Percentiles rank a stretch among this genome's conserved stretches.
phyloP scores from a whole-genome alignment of 2,113 vertebrate genomes.

The Balaeniceps rex region DNA sequence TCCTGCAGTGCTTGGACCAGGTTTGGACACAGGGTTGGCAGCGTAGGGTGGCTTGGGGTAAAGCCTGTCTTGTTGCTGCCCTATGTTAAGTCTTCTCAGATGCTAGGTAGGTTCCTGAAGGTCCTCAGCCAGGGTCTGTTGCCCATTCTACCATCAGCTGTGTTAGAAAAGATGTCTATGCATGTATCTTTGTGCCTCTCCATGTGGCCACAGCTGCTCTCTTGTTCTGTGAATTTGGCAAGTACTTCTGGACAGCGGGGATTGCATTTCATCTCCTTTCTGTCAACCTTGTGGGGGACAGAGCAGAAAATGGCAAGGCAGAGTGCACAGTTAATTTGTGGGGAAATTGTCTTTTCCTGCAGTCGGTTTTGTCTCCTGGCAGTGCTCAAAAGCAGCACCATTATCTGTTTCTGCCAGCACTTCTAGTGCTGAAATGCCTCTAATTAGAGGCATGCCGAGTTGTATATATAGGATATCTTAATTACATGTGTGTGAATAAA shows the following conservation, averaged over 20 bases:
- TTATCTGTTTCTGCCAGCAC: slow-evolving; percentile 1
- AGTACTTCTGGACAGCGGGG: neutral
- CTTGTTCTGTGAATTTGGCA: neutral
- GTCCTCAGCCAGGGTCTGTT: neutral
- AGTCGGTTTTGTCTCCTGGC: neutral
- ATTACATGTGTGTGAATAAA: slow-evolving; percentile 31
- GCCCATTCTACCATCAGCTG: neutral
- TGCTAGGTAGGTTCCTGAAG: neutral
- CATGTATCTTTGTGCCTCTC: neutral
- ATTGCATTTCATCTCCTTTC: neutral
- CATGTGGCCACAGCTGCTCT: neutral
- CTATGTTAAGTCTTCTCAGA: neutral
- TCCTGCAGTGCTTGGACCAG: neutral
- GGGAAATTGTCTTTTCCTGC: neutral
- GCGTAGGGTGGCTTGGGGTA: neutral
- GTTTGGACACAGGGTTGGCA: neutral
- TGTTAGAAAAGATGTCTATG: neutral
- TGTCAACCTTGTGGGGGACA: neutral
- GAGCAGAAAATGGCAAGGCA: neutral
- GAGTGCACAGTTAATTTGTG: neutral
- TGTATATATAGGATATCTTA: slow-evolving; percentile 25
- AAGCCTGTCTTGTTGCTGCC: neutral
- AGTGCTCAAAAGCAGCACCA: neutral
- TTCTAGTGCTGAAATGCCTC: neutral
- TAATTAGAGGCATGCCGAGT: slow-evolving; percentile 29